phyloP scores from a whole-genome alignment of 2,888 invertebrate species.

The Diaprepes abbreviatus region DNA sequence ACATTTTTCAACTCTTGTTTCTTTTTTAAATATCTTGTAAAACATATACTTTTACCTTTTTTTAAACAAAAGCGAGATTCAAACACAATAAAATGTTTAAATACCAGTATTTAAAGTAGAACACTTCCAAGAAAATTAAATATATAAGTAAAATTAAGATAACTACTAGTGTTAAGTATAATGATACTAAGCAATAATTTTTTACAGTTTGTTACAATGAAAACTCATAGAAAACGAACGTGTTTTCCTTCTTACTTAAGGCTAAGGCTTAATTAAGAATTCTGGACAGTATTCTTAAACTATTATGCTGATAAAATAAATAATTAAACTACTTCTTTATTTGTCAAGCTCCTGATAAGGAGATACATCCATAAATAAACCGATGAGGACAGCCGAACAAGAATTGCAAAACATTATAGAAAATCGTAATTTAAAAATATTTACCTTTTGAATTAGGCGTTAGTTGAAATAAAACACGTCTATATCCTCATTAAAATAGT shows the following conservation, averaged over 20 bases:
- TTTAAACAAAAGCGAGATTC: not conserved
- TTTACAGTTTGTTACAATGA: not conserved
- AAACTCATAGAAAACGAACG: constrained; percentile 29
- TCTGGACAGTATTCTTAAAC: constrained; percentile 19
- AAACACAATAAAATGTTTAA: not conserved
- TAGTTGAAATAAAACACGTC: constrained; percentile 2
- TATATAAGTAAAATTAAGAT: constrained; percentile 9
- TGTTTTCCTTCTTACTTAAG: constrained; percentile 20
- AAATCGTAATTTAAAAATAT: not conserved
- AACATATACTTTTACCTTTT: constrained; percentile 14
- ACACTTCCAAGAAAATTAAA: constrained; percentile 16
- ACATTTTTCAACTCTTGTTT: constrained; percentile 4
- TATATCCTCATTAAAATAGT: constrained; percentile 11
- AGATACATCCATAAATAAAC: constrained; percentile 42
- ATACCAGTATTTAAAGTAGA: constrained; percentile 15
- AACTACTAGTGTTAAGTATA: not conserved
- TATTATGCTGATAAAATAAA: constrained; percentile 39
- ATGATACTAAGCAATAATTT: constrained; percentile 9
- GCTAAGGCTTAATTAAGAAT: constrained; percentile 25
- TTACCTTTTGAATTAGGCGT: constrained; percentile 15
- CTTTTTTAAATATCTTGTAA: constrained; percentile 14
- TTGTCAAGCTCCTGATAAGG: constrained; percentile 42
- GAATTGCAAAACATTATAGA: constrained; percentile 5
- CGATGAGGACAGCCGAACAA: constrained; percentile 27
- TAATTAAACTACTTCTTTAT: constrained; percentile 35